Percentiles rank a stretch among this genome's conserved stretches.
Evolutionary conservation across 2,113 vertebrate species (phyloP).

Genomic region (Beaufortia kweichowensis): DNA sequence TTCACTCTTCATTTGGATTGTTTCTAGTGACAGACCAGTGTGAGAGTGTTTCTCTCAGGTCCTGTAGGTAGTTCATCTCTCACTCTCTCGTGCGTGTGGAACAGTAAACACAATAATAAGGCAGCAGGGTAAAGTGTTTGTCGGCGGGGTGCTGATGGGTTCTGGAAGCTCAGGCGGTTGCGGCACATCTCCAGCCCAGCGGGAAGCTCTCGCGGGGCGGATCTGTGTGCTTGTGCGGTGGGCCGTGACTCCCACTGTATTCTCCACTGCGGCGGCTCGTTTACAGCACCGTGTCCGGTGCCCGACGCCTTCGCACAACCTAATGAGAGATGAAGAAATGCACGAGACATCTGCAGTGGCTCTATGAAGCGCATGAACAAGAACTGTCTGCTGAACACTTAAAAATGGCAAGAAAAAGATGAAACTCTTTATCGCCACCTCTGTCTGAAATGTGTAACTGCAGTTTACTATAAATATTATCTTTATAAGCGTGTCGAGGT

Average conservation of each 20-base stretch:
- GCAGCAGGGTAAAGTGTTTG: conserved; percentile 88
- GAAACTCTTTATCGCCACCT: too few species aligned
- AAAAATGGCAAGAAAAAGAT: too few species aligned
- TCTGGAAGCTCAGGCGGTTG: conserved; percentile 81
- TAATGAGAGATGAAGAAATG: too few species aligned
- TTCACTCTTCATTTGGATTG: too few species aligned
- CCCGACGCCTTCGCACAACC: too few species aligned
- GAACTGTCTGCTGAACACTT: too few species aligned
- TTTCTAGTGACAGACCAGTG: too few species aligned
- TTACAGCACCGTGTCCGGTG: background rate
- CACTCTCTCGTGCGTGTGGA: conserved; percentile 78
- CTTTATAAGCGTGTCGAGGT: too few species aligned
- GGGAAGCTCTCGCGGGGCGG: conserved; percentile 83
- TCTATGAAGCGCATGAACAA: too few species aligned
- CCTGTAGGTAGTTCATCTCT: conserved; percentile 81
- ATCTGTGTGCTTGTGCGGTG: conserved; percentile 72
- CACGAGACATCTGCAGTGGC: too few species aligned
- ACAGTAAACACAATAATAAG: conserved; percentile 91
- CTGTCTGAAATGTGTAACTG: too few species aligned
- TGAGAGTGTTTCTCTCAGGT: conserved; percentile 66
- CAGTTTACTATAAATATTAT: too few species aligned
- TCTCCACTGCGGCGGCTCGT: conserved; percentile 46
- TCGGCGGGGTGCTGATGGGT: conserved; percentile 90
- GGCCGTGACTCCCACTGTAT: conserved; percentile 77
- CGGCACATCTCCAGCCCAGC: conserved; percentile 94